Evolutionary conservation across 2,113 vertebrate species (phyloP).

Genomic region (Myrmophylax atrothorax): DNA sequence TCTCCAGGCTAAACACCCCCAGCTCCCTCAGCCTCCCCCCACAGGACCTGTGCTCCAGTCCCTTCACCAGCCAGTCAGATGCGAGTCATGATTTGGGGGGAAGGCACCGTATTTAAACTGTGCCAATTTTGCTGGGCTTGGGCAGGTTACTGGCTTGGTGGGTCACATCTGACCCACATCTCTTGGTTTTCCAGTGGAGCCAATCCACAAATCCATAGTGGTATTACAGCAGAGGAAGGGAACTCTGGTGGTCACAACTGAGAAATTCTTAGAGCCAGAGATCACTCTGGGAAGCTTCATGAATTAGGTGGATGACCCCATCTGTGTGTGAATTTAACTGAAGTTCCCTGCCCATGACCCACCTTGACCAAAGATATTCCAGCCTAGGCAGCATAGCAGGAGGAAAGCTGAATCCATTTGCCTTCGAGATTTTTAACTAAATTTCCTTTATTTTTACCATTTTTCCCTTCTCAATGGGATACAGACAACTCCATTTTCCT

Average conservation of each 20-base stretch:
- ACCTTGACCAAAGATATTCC: neutral
- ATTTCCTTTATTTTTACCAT: neutral
- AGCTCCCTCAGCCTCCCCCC: no score
- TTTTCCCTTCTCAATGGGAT: neutral
- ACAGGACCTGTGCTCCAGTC: no score
- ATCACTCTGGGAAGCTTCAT: neutral
- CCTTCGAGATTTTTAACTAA: constrained; percentile 31
- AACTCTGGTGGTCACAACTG: neutral
- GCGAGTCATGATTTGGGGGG: neutral
- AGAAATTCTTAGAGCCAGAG: neutral
- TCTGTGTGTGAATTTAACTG: neutral
- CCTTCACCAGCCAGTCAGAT: neutral
- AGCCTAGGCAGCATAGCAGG: neutral
- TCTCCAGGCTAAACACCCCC: no score
- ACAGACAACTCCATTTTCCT: neutral
- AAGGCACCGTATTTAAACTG: neutral
- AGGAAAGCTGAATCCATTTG: neutral
- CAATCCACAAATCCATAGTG: neutral
- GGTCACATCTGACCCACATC: neutral
- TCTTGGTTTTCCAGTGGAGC: neutral
- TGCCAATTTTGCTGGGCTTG: neutral
- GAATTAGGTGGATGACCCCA: neutral
- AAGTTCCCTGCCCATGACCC: neutral
- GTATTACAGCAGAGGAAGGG: neutral
- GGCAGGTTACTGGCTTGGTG: neutral